Evolutionary conservation across 2,797 vertebrate genomes (phyloP).

Genomic region (Falco cherrug): DNA sequence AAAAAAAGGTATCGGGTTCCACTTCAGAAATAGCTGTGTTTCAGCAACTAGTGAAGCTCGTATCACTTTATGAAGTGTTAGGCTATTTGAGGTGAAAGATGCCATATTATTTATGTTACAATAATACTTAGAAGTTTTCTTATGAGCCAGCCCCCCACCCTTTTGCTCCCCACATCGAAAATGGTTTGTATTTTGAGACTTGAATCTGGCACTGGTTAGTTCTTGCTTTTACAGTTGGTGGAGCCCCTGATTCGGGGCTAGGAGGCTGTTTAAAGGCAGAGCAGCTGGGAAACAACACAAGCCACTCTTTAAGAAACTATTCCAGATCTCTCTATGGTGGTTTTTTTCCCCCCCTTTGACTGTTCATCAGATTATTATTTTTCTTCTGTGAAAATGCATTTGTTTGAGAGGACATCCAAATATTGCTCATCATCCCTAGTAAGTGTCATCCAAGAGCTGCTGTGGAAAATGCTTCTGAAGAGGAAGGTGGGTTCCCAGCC

Average conservation of each 20-base stretch:
- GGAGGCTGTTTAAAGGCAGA: background rate
- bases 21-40: constrained; percentile 60
- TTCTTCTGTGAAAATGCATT: background rate
- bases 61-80: constrained; percentile 66
- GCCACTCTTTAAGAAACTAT: background rate
- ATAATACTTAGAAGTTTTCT: constrained; percentile 53
- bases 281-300: background rate
- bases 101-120: constrained; percentile 54
- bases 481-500: background rate
- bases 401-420: background rate
- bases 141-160: background rate
- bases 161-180: background rate
- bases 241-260: constrained; percentile 1
- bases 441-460: background rate
- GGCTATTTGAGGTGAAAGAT: constrained; percentile 66
- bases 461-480: background rate
- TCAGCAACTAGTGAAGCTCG: constrained; percentile 43
- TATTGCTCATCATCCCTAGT: background rate
- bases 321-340: background rate
- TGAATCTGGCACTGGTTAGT: constrained; percentile 30
- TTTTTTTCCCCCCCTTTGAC: background rate
- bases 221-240: constrained; percentile 37
- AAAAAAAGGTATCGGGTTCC: constrained; percentile 20
- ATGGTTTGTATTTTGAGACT: constrained; percentile 9
- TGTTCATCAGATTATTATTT: background rate